A percentile compares a stretch with the other conserved stretches of the same genome.
Conservation (phyloP, 2,888 invertebrate genomes). For the Tipula vernalis region DNA sequence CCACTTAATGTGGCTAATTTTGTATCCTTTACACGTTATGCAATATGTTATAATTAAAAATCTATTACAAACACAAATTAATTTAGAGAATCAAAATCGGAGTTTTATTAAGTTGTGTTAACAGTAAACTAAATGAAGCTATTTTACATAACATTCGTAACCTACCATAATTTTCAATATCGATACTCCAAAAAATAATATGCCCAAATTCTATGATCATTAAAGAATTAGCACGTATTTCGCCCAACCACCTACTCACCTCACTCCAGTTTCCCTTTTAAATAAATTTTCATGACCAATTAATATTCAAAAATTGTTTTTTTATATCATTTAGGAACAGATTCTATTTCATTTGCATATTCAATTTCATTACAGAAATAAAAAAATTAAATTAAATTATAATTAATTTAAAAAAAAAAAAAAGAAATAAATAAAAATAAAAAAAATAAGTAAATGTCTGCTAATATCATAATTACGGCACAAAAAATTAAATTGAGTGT, state of each 20-base stretch:
- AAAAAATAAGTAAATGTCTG: background rate
- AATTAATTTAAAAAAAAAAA: background rate
- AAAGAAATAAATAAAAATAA: background rate
- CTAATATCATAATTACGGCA: constrained; percentile 4
- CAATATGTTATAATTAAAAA: background rate
- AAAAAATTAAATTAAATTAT: background rate
- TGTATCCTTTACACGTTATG: background rate
- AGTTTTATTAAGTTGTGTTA: background rate
- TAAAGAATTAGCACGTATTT: background rate
- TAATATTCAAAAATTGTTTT: background rate
- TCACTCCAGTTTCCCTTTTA: background rate
- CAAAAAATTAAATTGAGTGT: constrained; percentile 4
- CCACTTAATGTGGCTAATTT: background rate
- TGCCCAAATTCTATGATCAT: background rate
- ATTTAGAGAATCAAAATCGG: background rate
- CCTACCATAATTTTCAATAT: background rate
- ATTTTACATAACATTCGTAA: background rate
- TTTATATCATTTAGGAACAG: background rate
- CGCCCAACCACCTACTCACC: background rate
- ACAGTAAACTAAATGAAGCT: too few species aligned
- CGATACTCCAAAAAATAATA: background rate
- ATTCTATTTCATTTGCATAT: background rate
- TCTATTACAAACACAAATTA: background rate
- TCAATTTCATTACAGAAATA: constrained; percentile 4
- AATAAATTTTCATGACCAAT: background rate